Evolutionary conservation across 2,113 vertebrate species (phyloP).

Genomic region (Zosterops lateralis): DNA sequence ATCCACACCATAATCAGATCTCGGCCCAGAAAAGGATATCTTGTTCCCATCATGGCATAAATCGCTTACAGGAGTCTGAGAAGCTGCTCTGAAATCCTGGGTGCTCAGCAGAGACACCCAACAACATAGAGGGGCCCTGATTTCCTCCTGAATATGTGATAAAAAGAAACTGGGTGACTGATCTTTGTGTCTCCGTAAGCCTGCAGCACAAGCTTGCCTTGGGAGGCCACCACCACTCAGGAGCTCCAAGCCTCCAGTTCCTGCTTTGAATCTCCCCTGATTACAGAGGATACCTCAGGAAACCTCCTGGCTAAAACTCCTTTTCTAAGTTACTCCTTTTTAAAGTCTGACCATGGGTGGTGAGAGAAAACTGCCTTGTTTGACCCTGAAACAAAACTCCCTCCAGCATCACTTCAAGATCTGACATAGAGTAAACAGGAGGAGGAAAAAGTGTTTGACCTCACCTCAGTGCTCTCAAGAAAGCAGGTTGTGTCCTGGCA

Average conservation of each 20-base stretch:
- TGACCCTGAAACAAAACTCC: background rate
- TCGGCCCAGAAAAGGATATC: background rate
- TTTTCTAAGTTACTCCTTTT: background rate
- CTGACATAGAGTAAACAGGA: background rate
- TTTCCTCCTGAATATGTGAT: background rate
- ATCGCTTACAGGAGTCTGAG: background rate
- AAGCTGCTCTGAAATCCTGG: background rate
- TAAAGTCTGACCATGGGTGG: background rate
- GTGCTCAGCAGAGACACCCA: background rate
- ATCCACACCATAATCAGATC: background rate
- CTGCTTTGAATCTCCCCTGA: background rate
- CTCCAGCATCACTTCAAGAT: background rate
- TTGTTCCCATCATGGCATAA: background rate
- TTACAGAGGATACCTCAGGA: background rate
- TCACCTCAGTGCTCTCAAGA: background rate
- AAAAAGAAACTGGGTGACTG: background rate
- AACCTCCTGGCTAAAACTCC: background rate
- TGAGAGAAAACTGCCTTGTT: background rate
- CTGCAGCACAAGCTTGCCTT: background rate
- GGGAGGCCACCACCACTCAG: background rate
- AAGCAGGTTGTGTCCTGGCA: background rate
- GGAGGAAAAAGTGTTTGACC: background rate
- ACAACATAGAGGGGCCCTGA: rapidly evolving
- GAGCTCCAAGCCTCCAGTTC: background rate
- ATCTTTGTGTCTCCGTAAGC: rapidly evolving